A percentile compares a stretch with the other conserved stretches of the same genome.
Conservation (phyloP, 2,113 vertebrate genomes). For the Galbula dea region DNA sequence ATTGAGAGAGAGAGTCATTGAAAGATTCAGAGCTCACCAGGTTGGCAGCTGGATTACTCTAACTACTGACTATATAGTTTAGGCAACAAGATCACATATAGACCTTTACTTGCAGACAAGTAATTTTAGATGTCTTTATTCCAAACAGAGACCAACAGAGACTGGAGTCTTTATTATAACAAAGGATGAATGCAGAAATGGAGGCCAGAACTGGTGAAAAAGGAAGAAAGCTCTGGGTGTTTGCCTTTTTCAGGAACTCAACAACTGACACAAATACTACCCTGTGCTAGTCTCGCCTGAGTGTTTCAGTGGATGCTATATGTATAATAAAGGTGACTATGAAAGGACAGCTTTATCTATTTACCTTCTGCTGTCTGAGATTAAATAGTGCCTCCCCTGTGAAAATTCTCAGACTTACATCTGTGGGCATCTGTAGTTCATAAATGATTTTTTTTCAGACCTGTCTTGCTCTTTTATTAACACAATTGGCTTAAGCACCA, state of each 20-base stretch:
- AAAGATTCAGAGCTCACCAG: neutral
- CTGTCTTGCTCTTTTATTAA: neutral
- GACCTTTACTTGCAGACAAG: neutral
- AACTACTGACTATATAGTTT: neutral
- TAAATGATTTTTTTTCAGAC: neutral
- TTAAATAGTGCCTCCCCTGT: neutral
- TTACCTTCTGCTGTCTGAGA: neutral
- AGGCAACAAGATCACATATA: neutral
- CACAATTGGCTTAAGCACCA: neutral
- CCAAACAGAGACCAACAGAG: neutral
- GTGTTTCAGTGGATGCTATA: neutral
- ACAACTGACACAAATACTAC: neutral
- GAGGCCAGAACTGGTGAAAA: neutral
- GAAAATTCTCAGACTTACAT: neutral
- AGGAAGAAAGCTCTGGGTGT: neutral
- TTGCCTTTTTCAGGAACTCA: neutral
- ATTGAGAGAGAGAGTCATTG: too few relatives aligned
- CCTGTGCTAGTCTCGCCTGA: rapidly evolving
- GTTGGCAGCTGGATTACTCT: neutral
- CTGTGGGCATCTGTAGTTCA: neutral
- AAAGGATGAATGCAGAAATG: neutral
- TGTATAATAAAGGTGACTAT: neutral
- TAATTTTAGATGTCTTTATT: neutral
- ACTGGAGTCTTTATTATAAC: neutral
- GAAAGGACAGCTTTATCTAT: neutral